A percentile compares a stretch with the other conserved stretches of the same genome.
phyloP scores from a whole-genome alignment of 2,888 invertebrate species.

The Taenaris catops region DNA sequence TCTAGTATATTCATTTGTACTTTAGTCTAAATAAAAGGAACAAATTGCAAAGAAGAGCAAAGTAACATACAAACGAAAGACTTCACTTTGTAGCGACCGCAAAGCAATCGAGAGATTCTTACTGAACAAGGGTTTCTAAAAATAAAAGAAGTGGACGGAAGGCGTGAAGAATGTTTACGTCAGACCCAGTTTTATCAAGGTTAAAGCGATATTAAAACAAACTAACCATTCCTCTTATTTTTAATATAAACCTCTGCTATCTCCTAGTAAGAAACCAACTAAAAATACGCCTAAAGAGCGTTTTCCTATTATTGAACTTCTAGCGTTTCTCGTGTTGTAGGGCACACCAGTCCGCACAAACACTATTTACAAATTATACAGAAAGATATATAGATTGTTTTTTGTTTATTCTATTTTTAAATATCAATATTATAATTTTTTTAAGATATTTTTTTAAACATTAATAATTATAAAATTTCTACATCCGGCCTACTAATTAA shows the following conservation, averaged over 20 bases:
- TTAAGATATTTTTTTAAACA: no score
- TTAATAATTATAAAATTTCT: no score
- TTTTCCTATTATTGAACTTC: no score
- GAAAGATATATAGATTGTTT: no score
- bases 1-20: constrained; percentile 4
- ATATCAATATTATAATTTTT: no score
- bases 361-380: no score
- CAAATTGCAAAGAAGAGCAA: constrained; percentile 10
- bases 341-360: no score
- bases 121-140: constrained; percentile 27
- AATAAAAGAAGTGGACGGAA: constrained; percentile 22
- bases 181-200: constrained; percentile 14
- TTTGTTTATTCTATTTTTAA: no score
- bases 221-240: neutral
- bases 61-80: constrained; percentile 12
- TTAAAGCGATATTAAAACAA: constrained; percentile 1
- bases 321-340: no score
- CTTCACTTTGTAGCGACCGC: constrained; percentile 16
- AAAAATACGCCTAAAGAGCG: neutral
- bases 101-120: constrained; percentile 27
- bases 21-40: constrained; percentile 2
- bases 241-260: neutral
- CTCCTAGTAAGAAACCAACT: neutral
- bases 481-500: no score
- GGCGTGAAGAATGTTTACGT: constrained; percentile 13